These are phyloP conservation scores for Sorex araneus DNA, from an alignment of 2,113 vertebrate species.

Conservation along the genomic window DNA sequence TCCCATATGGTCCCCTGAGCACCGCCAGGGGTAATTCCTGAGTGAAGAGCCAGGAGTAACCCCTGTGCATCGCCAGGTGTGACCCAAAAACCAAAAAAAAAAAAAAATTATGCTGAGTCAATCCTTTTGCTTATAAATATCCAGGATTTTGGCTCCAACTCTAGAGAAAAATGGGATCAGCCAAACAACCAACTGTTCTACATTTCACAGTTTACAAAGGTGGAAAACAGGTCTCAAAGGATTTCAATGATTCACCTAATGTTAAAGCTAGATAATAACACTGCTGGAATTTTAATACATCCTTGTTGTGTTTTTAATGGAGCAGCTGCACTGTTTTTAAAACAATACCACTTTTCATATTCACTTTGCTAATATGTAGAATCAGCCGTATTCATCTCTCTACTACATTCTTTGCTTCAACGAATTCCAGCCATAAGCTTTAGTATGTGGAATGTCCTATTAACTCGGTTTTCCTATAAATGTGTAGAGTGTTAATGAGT, in stretches of 20 bases:
- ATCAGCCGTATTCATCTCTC: neutral
- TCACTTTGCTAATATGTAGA: slow-evolving; percentile 38
- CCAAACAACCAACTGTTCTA: neutral
- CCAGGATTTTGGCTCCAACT: slow-evolving; percentile 22
- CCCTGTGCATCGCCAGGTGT: too few species aligned
- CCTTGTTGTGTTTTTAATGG: neutral
- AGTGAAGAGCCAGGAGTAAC: too few species aligned
- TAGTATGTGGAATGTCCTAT: neutral
- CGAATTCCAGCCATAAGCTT: neutral
- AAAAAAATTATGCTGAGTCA: neutral
- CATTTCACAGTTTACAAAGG: neutral
- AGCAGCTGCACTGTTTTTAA: slow-evolving; percentile 35
- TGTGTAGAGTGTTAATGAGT: neutral
- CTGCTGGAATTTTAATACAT: slow-evolving; percentile 14
- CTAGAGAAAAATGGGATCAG: neutral
- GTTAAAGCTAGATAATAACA: slow-evolving; percentile 17
- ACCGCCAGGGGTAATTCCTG: too few species aligned
- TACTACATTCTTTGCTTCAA: neutral
- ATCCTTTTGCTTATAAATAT: neutral
- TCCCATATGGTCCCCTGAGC: too few species aligned
- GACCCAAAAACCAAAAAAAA: too few species aligned
- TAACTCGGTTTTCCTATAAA: slow-evolving; percentile 24
- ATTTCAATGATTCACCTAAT: slow-evolving; percentile 23
- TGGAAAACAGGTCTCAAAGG: slow-evolving; percentile 26
- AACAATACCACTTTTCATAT: slow-evolving; percentile 38